A percentile compares a stretch with the other conserved stretches of the same genome.
phyloP scores from a whole-genome alignment of 2,113 vertebrate species.

The Anoura caudifer region DNA sequence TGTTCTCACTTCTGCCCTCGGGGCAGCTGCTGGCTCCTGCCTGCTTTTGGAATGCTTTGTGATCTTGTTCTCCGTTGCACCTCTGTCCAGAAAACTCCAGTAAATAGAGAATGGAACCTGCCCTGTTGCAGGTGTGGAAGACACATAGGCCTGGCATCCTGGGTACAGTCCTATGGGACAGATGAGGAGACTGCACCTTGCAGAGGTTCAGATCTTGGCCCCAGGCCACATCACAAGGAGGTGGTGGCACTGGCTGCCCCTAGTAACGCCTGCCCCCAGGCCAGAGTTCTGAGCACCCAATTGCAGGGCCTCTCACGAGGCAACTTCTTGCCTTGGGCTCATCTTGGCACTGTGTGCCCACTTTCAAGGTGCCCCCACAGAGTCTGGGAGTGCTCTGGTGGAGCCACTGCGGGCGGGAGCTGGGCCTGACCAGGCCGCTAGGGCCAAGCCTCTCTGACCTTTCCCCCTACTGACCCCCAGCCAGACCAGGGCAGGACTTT shows the following conservation, averaged over 20 bases:
- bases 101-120: too few relatives aligned
- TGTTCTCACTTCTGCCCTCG: neutral
- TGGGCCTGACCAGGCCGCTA: neutral
- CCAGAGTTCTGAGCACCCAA: neutral
- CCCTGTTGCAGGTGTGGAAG: fast-evolving
- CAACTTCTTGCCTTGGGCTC: neutral
- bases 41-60: neutral
- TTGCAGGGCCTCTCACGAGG: neutral
- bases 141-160: fast-evolving
- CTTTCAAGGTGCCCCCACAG: neutral
- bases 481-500: slow-evolving; percentile 35
- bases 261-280: neutral
- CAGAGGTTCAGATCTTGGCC: neutral
- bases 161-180: neutral
- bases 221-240: neutral
- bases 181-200: neutral
- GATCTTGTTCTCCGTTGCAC: neutral
- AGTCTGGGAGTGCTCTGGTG: neutral
- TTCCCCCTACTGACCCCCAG: neutral
- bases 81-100: neutral
- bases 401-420: fast-evolving
- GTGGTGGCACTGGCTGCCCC: neutral
- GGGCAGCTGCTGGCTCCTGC: neutral
- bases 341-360: neutral
- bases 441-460: neutral